Evolutionary conservation across 2,888 invertebrate species (phyloP).

Genomic region (Polyommatus icarus): DNA sequence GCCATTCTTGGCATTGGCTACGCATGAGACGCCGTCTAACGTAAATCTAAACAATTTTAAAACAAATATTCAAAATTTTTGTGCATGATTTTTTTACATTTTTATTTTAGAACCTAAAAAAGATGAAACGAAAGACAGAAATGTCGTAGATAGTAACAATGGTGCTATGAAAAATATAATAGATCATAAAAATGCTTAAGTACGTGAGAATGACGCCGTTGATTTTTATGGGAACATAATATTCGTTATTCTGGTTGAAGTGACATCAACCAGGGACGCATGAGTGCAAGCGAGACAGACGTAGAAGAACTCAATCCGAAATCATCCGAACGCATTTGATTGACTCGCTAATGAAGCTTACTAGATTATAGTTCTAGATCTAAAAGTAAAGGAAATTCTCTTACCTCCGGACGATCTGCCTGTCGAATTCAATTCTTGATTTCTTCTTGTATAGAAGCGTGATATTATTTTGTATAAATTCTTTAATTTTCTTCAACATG

Average conservation of each 20-base stretch:
- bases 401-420: conserved; percentile 27
- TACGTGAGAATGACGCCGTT: conserved; percentile 9
- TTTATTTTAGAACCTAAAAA: background rate
- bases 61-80: conserved; percentile 36
- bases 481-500: conserved; percentile 31
- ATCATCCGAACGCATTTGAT: conserved; percentile 33
- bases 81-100: conserved; percentile 22
- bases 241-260: conserved; percentile 22
- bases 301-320: conserved; percentile 37
- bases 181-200: conserved; percentile 6
- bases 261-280: conserved; percentile 34
- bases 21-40: conserved; percentile 46
- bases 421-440: conserved; percentile 26
- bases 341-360: conserved; percentile 34
- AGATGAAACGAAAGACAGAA: background rate
- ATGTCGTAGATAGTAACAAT: background rate
- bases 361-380: conserved; percentile 2
- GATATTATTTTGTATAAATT: conserved; percentile 29
- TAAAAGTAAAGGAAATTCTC: conserved; percentile 8
- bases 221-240: conserved; percentile 18
- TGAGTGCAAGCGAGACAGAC: conserved; percentile 65
- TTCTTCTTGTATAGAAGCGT: conserved; percentile 28
- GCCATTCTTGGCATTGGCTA: conserved; percentile 69
- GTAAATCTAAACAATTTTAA: conserved; percentile 41
- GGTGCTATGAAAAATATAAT: background rate